Conservation (phyloP, 2,797 vertebrate species). For the Oryzias sinensis region DNA sequence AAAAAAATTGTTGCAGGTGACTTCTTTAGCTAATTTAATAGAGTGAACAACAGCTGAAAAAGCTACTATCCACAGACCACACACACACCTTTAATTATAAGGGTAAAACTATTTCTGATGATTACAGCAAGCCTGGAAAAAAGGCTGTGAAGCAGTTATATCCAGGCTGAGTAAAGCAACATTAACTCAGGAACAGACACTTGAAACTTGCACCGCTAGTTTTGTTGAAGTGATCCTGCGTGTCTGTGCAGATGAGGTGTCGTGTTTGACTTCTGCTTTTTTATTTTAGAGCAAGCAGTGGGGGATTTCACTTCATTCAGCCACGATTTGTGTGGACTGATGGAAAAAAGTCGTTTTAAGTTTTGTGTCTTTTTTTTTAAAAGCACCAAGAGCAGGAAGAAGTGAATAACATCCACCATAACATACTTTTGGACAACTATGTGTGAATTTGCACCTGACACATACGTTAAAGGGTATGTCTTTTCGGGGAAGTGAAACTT, state of each 20-base stretch:
- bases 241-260: background rate
- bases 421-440: too few relatives aligned
- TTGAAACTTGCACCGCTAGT: too few relatives aligned
- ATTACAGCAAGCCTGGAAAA: too few relatives aligned
- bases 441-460: background rate
- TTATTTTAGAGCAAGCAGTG: background rate
- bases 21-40: background rate
- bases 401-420: background rate
- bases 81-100: too few relatives aligned
- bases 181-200: too few relatives aligned
- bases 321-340: background rate
- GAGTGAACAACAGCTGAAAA: background rate
- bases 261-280: background rate
- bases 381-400: background rate
- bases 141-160: too few relatives aligned
- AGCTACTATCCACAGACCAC: too few relatives aligned
- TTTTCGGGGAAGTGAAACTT: background rate
- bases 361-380: background rate
- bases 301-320: background rate
- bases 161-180: too few relatives aligned
- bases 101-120: too few relatives aligned
- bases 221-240: too few relatives aligned
- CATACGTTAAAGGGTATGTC: background rate
- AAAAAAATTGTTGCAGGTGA: background rate
- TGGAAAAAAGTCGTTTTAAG: background rate